Evolutionary conservation across 2,797 vertebrate genomes (phyloP), one percentile per base, ranked within the genome.

Genomic region (Schizopygopsis pylzovi): DNA sequence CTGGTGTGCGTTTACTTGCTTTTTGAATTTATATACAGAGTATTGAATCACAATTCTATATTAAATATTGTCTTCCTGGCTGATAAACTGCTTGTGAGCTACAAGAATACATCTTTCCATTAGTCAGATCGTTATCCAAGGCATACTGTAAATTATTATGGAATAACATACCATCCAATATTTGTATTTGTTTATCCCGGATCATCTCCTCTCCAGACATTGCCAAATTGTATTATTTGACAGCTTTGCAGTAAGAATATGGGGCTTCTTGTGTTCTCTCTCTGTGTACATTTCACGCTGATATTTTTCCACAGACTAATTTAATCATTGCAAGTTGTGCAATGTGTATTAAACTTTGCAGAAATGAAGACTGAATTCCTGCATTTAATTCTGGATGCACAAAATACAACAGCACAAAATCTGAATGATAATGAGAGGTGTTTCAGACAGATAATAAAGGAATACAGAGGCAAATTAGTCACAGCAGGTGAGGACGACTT

Each of bases 401-500:
- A 61, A 25, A 72, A 72, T 70, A 41, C 18, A 70, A 5, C 22
- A 45, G 22, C 22, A 13, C 22, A 8, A 25, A 25, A 78, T 61
- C 56, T 10, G 61, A 33, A 65, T 79, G 54, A 61, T 28, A 25
- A 79, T 16, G 39, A 61, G 54, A 59, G 37, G 13, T 25, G 54
- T 61, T 41, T 12, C 22, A 78, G 54, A 59, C 54, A 43, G 54
- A 43, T 54, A 61, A 61, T 79, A 43, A 61, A 61, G 54, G n/a
- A 18, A 43, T 59, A 61, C 39, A 61, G 76, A 61, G 22, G 39
- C 0, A 43, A 79, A 63, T 79, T 63, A 61, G 22, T 79, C 54
- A 79, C 37, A 79, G 54, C 77, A 63, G 37, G 56, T 22, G 77
- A 79, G 39, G 13, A 61, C 13, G n/a, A 22, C 37, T 61, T 61